Conservation (phyloP, 2,797 vertebrate species). For the Thunnus albacares region DNA sequence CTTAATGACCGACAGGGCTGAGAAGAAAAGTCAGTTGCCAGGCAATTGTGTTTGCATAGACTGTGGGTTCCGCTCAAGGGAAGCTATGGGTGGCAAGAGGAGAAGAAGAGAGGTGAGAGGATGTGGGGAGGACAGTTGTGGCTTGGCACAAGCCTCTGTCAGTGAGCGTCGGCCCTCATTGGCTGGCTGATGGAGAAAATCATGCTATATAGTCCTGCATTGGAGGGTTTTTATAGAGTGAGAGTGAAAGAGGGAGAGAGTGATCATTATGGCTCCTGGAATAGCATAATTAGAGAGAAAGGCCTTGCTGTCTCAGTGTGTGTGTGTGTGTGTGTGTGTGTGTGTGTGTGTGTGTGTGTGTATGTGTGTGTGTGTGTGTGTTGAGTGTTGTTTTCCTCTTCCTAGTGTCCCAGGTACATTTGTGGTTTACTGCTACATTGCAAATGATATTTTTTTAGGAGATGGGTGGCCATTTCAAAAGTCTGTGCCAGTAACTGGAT, state of each 20-base stretch:
- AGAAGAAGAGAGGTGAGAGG: constrained; percentile 71
- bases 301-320: constrained; percentile 38
- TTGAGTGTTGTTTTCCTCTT: constrained; percentile 55
- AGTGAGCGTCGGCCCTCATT: constrained; percentile 35
- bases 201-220: constrained; percentile 42
- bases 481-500: not conserved
- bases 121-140: constrained; percentile 77
- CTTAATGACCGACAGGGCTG: constrained; percentile 47
- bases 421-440: constrained; percentile 11
- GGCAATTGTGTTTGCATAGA: constrained; percentile 66
- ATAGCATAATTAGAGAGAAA: constrained; percentile 82
- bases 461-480: not conserved
- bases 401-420: constrained; percentile 51
- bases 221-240: constrained; percentile 71
- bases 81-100: constrained; percentile 58
- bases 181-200: constrained; percentile 51
- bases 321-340: constrained; percentile 24
- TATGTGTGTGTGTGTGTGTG: constrained; percentile 18
- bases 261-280: constrained; percentile 79
- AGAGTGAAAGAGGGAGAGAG: constrained; percentile 70
- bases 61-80: constrained; percentile 59
- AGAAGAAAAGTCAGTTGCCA: constrained; percentile 55
- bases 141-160: constrained; percentile 66
- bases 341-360: constrained; percentile 23
- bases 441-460: not conserved